A percentile compares a stretch with the other conserved stretches of the same genome.
phyloP scores from a whole-genome alignment of 2,113 vertebrate species.

The Cyprinodon brontotheroides region DNA sequence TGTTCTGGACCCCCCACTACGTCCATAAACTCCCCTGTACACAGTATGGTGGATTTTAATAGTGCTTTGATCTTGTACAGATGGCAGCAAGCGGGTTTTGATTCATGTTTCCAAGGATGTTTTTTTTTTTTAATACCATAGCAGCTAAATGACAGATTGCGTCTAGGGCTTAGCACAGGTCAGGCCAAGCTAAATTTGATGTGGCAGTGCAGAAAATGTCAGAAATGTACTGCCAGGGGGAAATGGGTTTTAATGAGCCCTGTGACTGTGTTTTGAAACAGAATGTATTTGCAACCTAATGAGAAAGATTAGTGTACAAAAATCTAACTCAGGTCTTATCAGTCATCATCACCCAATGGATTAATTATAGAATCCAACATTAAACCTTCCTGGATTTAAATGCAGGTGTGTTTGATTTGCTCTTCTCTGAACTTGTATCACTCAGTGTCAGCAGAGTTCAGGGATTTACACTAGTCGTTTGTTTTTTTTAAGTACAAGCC shows the following conservation, averaged over 20 bases:
- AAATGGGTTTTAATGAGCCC: slow-evolving; percentile 47
- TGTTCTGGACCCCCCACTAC: slow-evolving; percentile 17
- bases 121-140: slow-evolving; percentile 33
- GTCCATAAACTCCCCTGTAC: slow-evolving; percentile 21
- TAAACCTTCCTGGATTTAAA: neutral
- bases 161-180: slow-evolving; percentile 61
- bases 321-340: slow-evolving; percentile 15
- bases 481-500: neutral
- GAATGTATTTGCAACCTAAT: slow-evolving; percentile 17
- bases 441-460: neutral
- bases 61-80: slow-evolving; percentile 65
- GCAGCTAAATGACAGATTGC: slow-evolving; percentile 56
- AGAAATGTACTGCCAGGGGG: slow-evolving; percentile 50
- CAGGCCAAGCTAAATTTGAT: slow-evolving; percentile 60
- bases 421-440: neutral
- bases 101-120: slow-evolving; percentile 47
- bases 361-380: neutral
- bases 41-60: slow-evolving; percentile 48
- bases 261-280: slow-evolving; percentile 26
- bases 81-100: slow-evolving; percentile 41
- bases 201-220: slow-evolving; percentile 68
- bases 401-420: no score
- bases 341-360: neutral
- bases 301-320: slow-evolving; percentile 17
- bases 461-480: no score